phyloP scores from a whole-genome alignment of 2,888 invertebrate genomes.

The Drosophila pseudotakahashii region DNA sequence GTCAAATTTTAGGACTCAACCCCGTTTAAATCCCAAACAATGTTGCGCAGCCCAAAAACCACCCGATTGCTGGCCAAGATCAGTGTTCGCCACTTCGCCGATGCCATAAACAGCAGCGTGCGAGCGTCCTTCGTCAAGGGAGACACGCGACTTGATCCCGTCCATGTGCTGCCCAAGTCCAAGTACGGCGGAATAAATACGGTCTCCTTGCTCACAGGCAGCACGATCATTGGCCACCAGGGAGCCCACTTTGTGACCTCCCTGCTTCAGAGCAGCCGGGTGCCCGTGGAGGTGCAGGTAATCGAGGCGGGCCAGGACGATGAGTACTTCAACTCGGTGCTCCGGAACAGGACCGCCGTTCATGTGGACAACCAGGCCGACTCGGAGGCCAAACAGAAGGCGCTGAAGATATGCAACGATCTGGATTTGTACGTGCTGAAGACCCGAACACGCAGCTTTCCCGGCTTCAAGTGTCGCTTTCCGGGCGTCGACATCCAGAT shows the following conservation, averaged over 20 bases:
- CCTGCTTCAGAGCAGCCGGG: slow-evolving; percentile 62
- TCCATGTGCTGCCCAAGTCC: slow-evolving; percentile 57
- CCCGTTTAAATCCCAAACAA: background rate
- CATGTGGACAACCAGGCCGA: slow-evolving; percentile 67
- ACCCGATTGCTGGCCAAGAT: slow-evolving; percentile 3
- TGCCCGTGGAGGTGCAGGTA: slow-evolving; percentile 70
- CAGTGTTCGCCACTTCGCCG: background rate
- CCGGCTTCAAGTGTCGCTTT: slow-evolving; percentile 66
- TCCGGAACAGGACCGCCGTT: slow-evolving; percentile 71
- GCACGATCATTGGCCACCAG: slow-evolving; percentile 61
- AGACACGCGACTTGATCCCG: slow-evolving; percentile 15
- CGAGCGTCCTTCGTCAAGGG: slow-evolving; percentile 51
- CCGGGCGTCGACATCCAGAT: slow-evolving; percentile 66
- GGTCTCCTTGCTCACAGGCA: slow-evolving; percentile 68
- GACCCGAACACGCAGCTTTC: slow-evolving; percentile 63
- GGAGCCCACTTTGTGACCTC: slow-evolving; percentile 66
- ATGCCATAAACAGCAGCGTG: slow-evolving; percentile 13
- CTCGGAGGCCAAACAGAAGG: slow-evolving; percentile 54
- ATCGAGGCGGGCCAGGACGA: slow-evolving; percentile 49
- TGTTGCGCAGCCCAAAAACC: slow-evolving; percentile 1
- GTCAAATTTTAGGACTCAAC: background rate
- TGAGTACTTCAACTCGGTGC: slow-evolving; percentile 70
- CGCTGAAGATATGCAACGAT: slow-evolving; percentile 62
- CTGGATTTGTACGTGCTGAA: slow-evolving; percentile 68
- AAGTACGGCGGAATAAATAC: slow-evolving; percentile 72